Conservation (phyloP, 2,797 vertebrate species). For the Ctenopoma multispine region DNA sequence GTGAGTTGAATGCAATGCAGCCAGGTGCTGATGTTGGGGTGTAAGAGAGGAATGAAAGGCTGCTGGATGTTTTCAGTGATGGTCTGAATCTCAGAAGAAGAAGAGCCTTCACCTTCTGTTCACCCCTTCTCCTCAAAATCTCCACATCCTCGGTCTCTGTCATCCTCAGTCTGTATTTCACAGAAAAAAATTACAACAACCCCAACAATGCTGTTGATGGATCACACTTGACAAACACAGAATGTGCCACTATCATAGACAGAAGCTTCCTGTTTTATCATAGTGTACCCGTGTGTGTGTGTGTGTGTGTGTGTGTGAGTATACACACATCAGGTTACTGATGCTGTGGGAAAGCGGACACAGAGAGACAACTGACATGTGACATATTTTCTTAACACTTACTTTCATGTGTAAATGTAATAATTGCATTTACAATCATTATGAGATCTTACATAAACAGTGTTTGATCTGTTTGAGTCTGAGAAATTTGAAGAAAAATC, state of each 20-base stretch:
- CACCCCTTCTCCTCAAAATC: slow-evolving; percentile 57
- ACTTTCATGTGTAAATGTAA: slow-evolving; percentile 9
- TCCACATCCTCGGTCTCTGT: slow-evolving; percentile 24
- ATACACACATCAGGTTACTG: slow-evolving; percentile 44
- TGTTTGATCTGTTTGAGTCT: slow-evolving; percentile 37
- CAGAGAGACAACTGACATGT: slow-evolving; percentile 26
- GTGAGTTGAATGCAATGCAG: slow-evolving; percentile 69
- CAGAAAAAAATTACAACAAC: slow-evolving; percentile 33
- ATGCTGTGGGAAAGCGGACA: slow-evolving; percentile 25
- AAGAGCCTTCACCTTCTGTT: slow-evolving; percentile 71
- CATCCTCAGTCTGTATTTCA: slow-evolving; percentile 46
- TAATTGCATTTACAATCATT: slow-evolving; percentile 36
- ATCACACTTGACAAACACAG: slow-evolving; percentile 37
- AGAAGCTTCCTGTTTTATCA: slow-evolving; percentile 46
- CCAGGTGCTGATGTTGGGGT: slow-evolving; percentile 71
- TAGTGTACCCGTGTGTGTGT: slow-evolving; percentile 30
- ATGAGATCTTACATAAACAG: slow-evolving; percentile 25
- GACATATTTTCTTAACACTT: slow-evolving; percentile 41
- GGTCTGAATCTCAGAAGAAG: slow-evolving; percentile 68
- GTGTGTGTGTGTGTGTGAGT: slow-evolving; percentile 15
- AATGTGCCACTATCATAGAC: slow-evolving; percentile 30
- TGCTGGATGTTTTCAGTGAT: slow-evolving; percentile 64
- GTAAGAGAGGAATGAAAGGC: slow-evolving; percentile 7
- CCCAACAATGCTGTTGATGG: slow-evolving; percentile 24
- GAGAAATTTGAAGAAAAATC: too few relatives aligned